Conservation (phyloP, 2,888 invertebrate species). For the Mechanitis mazaeus region DNA sequence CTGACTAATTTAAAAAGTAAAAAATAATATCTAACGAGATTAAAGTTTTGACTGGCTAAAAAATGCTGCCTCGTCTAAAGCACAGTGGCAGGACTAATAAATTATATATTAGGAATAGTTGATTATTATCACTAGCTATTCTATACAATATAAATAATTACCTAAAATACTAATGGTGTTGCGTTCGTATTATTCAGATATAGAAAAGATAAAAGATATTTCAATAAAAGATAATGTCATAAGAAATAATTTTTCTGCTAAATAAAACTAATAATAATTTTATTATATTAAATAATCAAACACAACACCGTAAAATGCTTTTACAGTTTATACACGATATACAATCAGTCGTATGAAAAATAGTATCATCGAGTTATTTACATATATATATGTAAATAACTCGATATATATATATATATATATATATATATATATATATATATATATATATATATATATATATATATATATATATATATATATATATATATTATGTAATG, state of each 20-base stretch:
- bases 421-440: too few species aligned
- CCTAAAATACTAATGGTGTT: conserved; percentile 28
- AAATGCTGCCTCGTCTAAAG: too few species aligned
- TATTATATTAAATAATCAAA: conserved; percentile 23
- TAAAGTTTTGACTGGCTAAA: too few species aligned
- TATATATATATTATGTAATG: too few species aligned
- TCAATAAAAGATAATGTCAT: neutral
- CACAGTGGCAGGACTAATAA: neutral
- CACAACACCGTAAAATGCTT: conserved; percentile 54
- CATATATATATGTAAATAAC: too few species aligned
- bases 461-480: too few species aligned
- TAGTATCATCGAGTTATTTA: conserved; percentile 38
- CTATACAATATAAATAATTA: conserved; percentile 31
- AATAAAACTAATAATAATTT: neutral
- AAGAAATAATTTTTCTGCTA: conserved; percentile 7
- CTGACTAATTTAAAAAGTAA: too few species aligned
- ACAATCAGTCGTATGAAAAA: conserved; percentile 67
- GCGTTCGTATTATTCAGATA: conserved; percentile 20
- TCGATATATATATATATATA: too few species aligned
- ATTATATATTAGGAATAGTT: conserved; percentile 6
- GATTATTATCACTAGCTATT: conserved; percentile 25
- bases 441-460: too few species aligned
- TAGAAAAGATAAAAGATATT: neutral
- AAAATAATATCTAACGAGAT: too few species aligned
- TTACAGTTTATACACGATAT: conserved; percentile 59